Base-by-base conservation (phyloP, 2,888 invertebrate species). In the Andrena fulva region DNA sequence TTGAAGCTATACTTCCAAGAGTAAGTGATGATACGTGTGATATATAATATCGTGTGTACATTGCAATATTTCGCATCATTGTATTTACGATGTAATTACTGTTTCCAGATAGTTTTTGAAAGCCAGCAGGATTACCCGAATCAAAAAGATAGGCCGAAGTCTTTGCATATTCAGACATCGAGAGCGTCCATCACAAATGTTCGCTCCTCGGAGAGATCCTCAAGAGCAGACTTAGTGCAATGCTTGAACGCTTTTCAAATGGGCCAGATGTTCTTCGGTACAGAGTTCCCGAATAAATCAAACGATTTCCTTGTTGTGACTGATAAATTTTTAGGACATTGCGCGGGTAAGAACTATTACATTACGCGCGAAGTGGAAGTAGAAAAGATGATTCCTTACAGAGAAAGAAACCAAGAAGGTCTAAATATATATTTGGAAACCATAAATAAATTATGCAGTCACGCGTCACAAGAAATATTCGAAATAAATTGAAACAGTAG, bases 1-100 rank as follows among this genome's bases (percentile, higher is more conserved):
- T 98, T 80, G 99, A 99, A 95, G 97, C 98, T 63, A 97, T 99
- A 89, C 97, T 99, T 96, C 99, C 99, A 31, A 97, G 97, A 95
- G 98, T 98, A 94, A 94, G 94, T 92, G 73, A 8, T 54, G 4
- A 71, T 4, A 52, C 42, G 29, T 20, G 10, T 64, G 16, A 27
- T 60, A 42, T n/a, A 16, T 6, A 4, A 42, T 42, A 42, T 42
- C 12, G 42, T 16, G 4, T 16, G 16, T 77, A 59, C 29, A 48
- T 35, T 29, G 54, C 69, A 80, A 72, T 66, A 50, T 64, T 31
- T 12, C 16, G 0, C 1, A 3, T 64, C n/a, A 3, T 69, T 77
- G 4, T 24, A 64, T 1, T 50, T 27, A 52, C 4, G 24, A 50
- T n/a, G 20, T 42, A 52, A 59, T 77, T 54, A 29, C 35, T 42